Evolutionary conservation across 2,888 invertebrate genomes (phyloP).

Genomic region (Lasioglossum vierecki): DNA sequence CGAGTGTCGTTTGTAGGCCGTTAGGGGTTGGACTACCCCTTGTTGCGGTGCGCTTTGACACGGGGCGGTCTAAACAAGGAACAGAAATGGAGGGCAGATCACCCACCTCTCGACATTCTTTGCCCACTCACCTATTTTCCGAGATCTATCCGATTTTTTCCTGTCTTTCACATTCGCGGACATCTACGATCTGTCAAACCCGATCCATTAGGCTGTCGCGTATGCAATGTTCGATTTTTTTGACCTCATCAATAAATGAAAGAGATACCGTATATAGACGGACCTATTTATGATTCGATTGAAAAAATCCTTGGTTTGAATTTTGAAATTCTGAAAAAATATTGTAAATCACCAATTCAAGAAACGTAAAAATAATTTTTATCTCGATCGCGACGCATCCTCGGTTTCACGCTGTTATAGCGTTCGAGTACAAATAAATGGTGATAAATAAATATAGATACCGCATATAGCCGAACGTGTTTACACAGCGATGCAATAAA

Average conservation of each 20-base stretch:
- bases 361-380: too few species aligned
- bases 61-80: constrained; percentile 54
- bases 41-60: constrained; percentile 30
- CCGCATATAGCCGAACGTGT: too few species aligned
- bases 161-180: neutral
- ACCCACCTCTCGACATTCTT: constrained; percentile 10
- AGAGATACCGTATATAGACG: too few species aligned
- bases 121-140: neutral
- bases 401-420: constrained; percentile 30
- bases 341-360: too few species aligned
- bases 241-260: neutral
- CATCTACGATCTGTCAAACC: neutral
- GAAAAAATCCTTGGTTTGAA: too few species aligned
- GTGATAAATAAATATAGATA: too few species aligned
- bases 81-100: constrained; percentile 57
- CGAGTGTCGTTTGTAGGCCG: constrained; percentile 27
- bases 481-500: too few species aligned
- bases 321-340: too few species aligned
- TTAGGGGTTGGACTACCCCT: constrained; percentile 62
- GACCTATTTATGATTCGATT: too few species aligned
- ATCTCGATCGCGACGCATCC: neutral
- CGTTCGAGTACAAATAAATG: constrained; percentile 10
- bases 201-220: neutral
- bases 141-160: neutral
- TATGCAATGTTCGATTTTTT: neutral